These are phyloP conservation scores for Hypsopygia costalis DNA, from an alignment of 2,888 invertebrate genomes.

Conservation along the genomic window DNA sequence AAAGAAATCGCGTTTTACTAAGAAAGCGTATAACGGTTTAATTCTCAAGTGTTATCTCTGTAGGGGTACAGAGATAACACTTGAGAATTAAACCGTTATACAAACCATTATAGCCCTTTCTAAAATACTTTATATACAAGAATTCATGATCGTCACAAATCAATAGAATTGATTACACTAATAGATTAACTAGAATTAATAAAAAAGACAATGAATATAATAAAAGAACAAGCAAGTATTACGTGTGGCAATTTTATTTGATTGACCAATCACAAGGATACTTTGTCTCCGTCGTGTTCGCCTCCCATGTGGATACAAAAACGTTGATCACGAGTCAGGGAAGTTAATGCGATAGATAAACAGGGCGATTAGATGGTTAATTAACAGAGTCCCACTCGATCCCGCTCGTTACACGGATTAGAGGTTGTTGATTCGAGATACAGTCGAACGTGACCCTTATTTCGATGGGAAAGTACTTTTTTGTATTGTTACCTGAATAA, in stretches of 20 bases:
- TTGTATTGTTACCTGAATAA: too few species aligned
- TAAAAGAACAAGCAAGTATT: background rate
- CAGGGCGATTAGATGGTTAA: constrained; percentile 39
- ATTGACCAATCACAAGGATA: background rate
- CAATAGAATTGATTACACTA: too few species aligned
- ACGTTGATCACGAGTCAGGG: constrained; percentile 24
- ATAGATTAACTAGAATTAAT: too few species aligned
- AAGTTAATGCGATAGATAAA: constrained; percentile 42
- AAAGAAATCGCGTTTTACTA: too few species aligned
- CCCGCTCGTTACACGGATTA: background rate
- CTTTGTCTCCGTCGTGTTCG: background rate
- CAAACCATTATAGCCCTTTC: too few species aligned
- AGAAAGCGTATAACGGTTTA: too few species aligned
- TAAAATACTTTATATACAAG: too few species aligned
- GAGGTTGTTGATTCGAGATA: background rate
- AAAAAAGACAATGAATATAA: background rate
- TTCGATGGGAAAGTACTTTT: too few species aligned
- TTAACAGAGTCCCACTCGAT: constrained; percentile 20
- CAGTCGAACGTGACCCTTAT: constrained; percentile 1
- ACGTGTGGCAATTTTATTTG: background rate
- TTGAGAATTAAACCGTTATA: too few species aligned
- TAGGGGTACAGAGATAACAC: too few species aligned
- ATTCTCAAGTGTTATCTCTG: too few species aligned
- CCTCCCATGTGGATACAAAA: background rate
- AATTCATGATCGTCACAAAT: too few species aligned